Base-by-base conservation (phyloP, 2,888 invertebrate genomes). In the Sphecodes monilicornis region DNA sequence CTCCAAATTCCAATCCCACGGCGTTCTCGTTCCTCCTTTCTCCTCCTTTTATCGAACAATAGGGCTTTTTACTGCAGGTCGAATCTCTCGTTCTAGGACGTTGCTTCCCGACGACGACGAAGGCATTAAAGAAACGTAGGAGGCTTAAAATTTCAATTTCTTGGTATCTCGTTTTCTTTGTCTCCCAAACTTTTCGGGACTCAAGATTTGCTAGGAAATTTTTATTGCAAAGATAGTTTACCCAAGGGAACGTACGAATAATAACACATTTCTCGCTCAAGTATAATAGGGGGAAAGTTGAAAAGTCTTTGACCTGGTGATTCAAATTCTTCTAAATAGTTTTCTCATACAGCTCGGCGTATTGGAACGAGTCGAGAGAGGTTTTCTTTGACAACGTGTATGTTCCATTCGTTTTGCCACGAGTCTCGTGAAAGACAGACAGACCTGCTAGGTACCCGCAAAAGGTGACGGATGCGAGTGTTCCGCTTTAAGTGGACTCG, bases 401-500 rank as follows among this genome's bases (percentile, higher is more conserved):
- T 36, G 68, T 39, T n/a, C n/a, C 68, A 22, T 68, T 68, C 68
- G 39, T 39, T 68, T 68, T 39, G 11, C 68, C 32, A 71, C 32
- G 50, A 54, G 54, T 13, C 60, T 73, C 80, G 71, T 46, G 29
- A 43, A 68, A 68, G 39, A 32, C 36, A 39, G 22, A 29, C 46
- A 39, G 74, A 29, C 57, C 4, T 6, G 32, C 36, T 39, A 69
- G 46, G 29, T 26, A n/a, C 36, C 60, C 18, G 43, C 60, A 13
- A 41, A 46, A 39, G 71, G 75, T 54, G 80, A 79, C 66, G 72
- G 76, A 39, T 69, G 68, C 57, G 86, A 88, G 69, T 80, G 88
- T 88, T 88, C 84, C 79, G 70, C 86, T 86, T 88, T 90, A 89
- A 91, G 90, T 86, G 91, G 83, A 86, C 85, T 86, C 80, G 86